Evolutionary conservation across 2,888 invertebrate genomes (phyloP), one percentile per base, ranked within the genome.

Genomic region (Drosophila meridionalis): DNA sequence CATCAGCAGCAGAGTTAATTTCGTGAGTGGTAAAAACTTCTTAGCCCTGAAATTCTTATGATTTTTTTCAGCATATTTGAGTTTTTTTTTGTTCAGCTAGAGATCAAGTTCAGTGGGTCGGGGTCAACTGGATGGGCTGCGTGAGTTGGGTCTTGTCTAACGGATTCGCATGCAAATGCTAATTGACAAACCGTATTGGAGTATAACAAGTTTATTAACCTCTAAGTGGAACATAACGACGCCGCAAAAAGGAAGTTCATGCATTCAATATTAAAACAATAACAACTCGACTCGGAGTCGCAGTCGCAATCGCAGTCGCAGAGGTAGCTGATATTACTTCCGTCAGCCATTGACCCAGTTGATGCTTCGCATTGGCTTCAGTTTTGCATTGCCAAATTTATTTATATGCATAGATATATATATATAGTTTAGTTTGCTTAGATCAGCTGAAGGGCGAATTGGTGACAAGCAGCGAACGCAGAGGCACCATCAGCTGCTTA

Each of bases 21-120:
- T 52, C 42, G 63, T 62, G 62, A 40, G 38, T 65, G 42, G 14
- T 34, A 32, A 47, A 74, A 77, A 74, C 79, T 80, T 79, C 80
- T 80, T 78, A 80, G 67, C 80, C 81, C 70, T 81, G 80, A 69
- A 57, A 78, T 78, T 78, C 78, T 79, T 56, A 64, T 43, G 55
- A 48, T 56, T 14, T 26, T 14, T 45, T 68, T 47, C 14, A 52
- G 34, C 52, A 38, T 38, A 28, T 47, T 6, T 45, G 3, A 11
- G 4, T 20, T 36, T 45, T 28, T 43, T 12, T 5, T 28, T 47
- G 34, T 36, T 47, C 20, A 53, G 64, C 14, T 50, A 69, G 63
- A 76, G 78, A 83, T 82, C 87, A 87, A 89, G 89, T 89, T 87
- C 87, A 87, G 68, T 87, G 60, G 87, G 87, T 87, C 87, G 82